Evolutionary conservation across 2,888 invertebrate genomes (phyloP).

Genomic region (Drosophila picticornis): DNA sequence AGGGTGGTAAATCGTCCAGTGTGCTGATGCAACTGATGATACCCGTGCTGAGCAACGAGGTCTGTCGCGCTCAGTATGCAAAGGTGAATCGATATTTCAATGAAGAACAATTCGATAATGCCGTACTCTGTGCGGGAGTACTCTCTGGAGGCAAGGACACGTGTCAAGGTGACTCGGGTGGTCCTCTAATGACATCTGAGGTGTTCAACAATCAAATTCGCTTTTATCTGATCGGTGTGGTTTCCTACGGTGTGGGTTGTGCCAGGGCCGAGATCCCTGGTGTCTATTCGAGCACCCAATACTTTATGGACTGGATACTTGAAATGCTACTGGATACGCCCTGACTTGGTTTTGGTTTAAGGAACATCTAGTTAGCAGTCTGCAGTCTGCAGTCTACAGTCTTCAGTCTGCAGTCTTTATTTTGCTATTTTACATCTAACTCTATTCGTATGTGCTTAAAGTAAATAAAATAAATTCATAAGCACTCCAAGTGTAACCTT

Average conservation of each 20-base stretch:
- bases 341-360: constrained; percentile 10
- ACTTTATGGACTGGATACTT: constrained; percentile 88
- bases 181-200: constrained; percentile 84
- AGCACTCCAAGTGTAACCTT: constrained; percentile 30
- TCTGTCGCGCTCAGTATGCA: constrained; percentile 86
- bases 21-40: constrained; percentile 89
- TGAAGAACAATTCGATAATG: constrained; percentile 82
- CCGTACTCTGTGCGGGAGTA: constrained; percentile 83
- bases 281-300: constrained; percentile 88
- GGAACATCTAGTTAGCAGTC: neutral
- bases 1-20: constrained; percentile 88
- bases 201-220: constrained; percentile 43
- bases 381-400: too few relatives aligned
- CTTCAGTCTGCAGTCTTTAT: constrained; percentile 9
- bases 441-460: constrained; percentile 22
- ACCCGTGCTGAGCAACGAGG: constrained; percentile 88
- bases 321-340: constrained; percentile 80
- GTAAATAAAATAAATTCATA: constrained; percentile 27
- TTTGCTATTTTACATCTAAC: constrained; percentile 8
- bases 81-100: constrained; percentile 70
- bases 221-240: constrained; percentile 88
- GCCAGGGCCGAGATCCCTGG: constrained; percentile 88
- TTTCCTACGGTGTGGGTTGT: constrained; percentile 89
- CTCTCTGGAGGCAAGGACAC: constrained; percentile 83
- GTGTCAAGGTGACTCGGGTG: constrained; percentile 85